Evolutionary conservation across 1,140 invertebrate species (phyloP), one percentile per base, ranked within the genome.

Genomic region (Euschistus heros): DNA sequence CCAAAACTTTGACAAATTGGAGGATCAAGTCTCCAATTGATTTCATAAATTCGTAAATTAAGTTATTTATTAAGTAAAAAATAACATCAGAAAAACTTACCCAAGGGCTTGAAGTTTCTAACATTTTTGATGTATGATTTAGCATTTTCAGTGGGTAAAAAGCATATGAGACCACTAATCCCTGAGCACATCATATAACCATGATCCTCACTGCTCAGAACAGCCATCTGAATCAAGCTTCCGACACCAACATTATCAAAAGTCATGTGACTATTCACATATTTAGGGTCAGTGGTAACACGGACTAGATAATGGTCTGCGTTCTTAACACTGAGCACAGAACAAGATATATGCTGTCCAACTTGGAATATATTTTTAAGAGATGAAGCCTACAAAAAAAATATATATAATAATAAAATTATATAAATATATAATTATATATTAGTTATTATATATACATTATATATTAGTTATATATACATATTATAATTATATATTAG

Each of bases 161-260:
- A 63, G 20, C 20, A 10, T 6, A 63, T 47, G 10, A 63, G 20
- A 47, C 62, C 62, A 7, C 33, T 8, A 10, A 63, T 27, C n/a
- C 62, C 62, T 20, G 37, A 13, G 20, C 8, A 30, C 62, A 63
- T 22, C 46, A 50, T 63, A 18, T 50, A 63, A 17, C 62, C 62
- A 17, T 47, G 33, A 47, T 63, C 62, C 20, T 63, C 62, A 46
- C 20, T 24, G 20, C 20, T 27, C 4, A 3, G 20, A 2, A 63
- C 62, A 50, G 62, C 62, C 46, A 50, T 50, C 22, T 46, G 46
- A 14, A 63, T 17, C 2, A 44, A 2, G 22, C 20, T 24, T 14
- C 33, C 20, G 6, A 10, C 22, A 2, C 20, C 18, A 20, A 63
- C 30, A 18, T 44, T 46, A 26, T 37, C 62, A 47, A 20, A 27